Percentiles rank a stretch among this genome's conserved stretches.
Evolutionary conservation across 2,113 vertebrate species (phyloP).

Genomic region (Oreochromis aureus): DNA sequence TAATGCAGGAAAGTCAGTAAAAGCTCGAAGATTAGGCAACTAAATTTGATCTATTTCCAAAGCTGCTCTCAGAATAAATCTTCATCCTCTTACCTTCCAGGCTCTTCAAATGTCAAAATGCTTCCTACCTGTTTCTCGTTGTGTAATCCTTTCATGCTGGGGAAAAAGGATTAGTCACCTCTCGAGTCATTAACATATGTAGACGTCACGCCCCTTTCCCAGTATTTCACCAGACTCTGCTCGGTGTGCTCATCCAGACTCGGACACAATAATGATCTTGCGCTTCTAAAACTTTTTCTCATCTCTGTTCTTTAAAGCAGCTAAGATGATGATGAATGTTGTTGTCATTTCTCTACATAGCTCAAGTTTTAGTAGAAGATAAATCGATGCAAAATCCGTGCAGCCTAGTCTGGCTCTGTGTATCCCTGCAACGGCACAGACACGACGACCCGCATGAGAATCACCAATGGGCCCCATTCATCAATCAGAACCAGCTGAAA

Average conservation of each 20-base stretch:
- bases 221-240: background rate
- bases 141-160: background rate
- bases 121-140: background rate
- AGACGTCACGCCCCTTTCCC: background rate
- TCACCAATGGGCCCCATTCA: background rate
- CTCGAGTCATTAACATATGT: background rate
- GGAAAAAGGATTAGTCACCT: background rate
- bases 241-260: background rate
- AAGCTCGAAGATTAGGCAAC: background rate
- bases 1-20: background rate
- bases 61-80: background rate
- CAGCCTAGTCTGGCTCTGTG: background rate
- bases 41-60: background rate
- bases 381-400: conserved; percentile 1
- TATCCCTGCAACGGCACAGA: background rate
- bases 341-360: background rate
- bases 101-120: background rate
- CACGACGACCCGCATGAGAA: background rate
- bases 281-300: background rate
- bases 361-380: background rate
- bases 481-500: conserved; percentile 15
- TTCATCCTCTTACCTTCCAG: background rate
- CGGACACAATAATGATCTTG: background rate
- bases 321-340: conserved; percentile 10
- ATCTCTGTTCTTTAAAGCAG: background rate